Evolutionary conservation across 2,888 invertebrate species (phyloP), one percentile per base, ranked within the genome.

Genomic region (Panopea generosa): DNA sequence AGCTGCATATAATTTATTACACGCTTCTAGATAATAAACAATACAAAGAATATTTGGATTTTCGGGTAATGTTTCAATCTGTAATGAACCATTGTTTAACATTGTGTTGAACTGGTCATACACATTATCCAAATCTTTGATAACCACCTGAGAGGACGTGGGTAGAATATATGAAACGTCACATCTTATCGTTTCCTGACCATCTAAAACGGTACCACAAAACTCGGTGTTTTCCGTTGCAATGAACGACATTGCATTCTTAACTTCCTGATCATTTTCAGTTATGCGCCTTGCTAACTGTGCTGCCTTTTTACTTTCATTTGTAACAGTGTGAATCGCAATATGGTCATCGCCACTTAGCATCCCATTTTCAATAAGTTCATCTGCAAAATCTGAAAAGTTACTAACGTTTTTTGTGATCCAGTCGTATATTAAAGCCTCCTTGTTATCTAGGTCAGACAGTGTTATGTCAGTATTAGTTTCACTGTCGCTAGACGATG

Each of bases 61-160:
- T 33, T 26, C 27, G 1, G 62, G 62, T n/a, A 62, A 40, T 9
- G 1, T 7, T 18, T 49, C 29, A 1, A 50, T 26, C 16, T 62
- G 11, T 6, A 62, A 18, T 24, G 26, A 7, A 20, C 62, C 62
- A 20, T 50, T 52, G 24, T 62, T 62, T 9, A 62, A 29, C 49
- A 49, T 62, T 14, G 49, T 49, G 24, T 50, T 62, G 6, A 62
- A 50, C 9, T 26, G 29, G 24, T 62, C 62, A 52, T 50, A 62
- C 24, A 49, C 33, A 7, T 29, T 29, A 14, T 38, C 50, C 16
- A 62, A 38, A 38, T 62, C 26, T 18, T 50, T 62, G 9, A 52
- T 22, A 0, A 50, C 20, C 7, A 29, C 26, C 20, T 26, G 24
- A 33, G 6, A 11, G 6, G 33, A 33, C 11, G 33, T 11, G 4